Percentiles rank a stretch among this genome's conserved stretches.
phyloP scores from a whole-genome alignment of 2,113 vertebrate species.

The Hypocryptadius cinnamomeus region DNA sequence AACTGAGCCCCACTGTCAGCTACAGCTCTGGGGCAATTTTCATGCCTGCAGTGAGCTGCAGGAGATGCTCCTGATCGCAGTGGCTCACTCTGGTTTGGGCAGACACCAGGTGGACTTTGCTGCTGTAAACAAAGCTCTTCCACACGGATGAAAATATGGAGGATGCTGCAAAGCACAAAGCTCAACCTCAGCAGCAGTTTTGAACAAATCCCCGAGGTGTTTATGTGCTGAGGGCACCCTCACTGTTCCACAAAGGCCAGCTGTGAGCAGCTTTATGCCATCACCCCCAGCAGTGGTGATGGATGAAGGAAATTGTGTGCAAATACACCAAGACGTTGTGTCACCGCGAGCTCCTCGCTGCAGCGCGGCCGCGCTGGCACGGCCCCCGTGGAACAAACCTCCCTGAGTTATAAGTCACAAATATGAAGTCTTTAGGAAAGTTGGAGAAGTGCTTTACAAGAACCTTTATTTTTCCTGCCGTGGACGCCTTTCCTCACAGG shows the following conservation, averaged over 20 bases:
- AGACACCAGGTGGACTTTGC: not conserved
- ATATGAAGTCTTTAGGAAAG: slow-evolving; percentile 55
- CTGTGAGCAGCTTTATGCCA: not conserved
- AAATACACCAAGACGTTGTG: slow-evolving; percentile 23
- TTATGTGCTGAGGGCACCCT: not conserved
- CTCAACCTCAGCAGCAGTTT: not conserved
- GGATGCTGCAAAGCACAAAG: not conserved
- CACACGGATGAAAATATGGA: fast-evolving
- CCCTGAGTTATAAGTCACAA: slow-evolving; percentile 19
- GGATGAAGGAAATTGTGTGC: slow-evolving; percentile 42
- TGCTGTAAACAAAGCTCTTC: not conserved
- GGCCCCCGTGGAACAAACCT: slow-evolving; percentile 9
- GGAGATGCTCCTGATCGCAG: not conserved
- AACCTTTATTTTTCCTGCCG: slow-evolving; percentile 61
- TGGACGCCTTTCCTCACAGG: slow-evolving; percentile 36
- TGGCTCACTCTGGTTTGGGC: not conserved
- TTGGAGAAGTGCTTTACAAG: slow-evolving; percentile 33
- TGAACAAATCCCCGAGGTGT: not conserved
- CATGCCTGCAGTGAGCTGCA: not conserved
- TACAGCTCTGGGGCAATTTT: not conserved
- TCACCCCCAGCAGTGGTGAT: not conserved
- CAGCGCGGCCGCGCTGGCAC: not conserved
- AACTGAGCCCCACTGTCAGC: not conserved
- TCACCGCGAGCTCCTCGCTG: not conserved
- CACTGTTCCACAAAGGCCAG: not conserved